phyloP scores from a whole-genome alignment of 2,113 vertebrate genomes.

The Rhagologus leucostigma region DNA sequence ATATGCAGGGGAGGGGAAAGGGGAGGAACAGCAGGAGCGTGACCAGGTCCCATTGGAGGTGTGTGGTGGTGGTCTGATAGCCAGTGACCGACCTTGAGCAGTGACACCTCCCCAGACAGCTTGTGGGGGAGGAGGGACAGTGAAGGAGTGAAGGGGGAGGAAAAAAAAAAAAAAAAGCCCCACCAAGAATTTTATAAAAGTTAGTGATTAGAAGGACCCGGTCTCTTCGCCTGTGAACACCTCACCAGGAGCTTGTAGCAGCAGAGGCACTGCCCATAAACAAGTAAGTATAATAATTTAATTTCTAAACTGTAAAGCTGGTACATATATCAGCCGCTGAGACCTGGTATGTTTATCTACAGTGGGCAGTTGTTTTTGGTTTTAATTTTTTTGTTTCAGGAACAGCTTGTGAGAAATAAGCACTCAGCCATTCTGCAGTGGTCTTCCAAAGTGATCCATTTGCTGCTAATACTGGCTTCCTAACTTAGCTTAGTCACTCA shows the following conservation, averaged over 20 bases:
- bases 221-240: conserved; percentile 25
- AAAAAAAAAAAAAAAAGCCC: background rate
- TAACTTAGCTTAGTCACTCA: background rate
- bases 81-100: conserved; percentile 37
- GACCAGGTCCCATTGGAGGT: background rate
- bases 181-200: conserved; percentile 64
- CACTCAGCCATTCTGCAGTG: background rate
- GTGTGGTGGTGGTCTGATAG: background rate
- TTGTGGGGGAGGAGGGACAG: background rate
- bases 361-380: background rate
- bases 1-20: background rate
- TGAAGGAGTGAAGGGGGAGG: background rate
- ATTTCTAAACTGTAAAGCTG: background rate
- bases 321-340: background rate
- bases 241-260: background rate
- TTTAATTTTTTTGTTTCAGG: background rate
- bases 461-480: background rate
- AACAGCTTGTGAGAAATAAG: background rate
- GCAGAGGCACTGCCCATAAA: background rate
- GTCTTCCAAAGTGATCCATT: background rate
- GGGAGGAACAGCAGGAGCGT: background rate
- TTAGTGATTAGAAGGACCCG: background rate
- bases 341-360: background rate
- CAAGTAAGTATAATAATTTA: conserved; percentile 14
- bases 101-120: conserved; percentile 6